These are phyloP conservation scores for Lithobates sylvaticus DNA, from an alignment of 2,797 vertebrate species.

Conservation along the genomic window DNA sequence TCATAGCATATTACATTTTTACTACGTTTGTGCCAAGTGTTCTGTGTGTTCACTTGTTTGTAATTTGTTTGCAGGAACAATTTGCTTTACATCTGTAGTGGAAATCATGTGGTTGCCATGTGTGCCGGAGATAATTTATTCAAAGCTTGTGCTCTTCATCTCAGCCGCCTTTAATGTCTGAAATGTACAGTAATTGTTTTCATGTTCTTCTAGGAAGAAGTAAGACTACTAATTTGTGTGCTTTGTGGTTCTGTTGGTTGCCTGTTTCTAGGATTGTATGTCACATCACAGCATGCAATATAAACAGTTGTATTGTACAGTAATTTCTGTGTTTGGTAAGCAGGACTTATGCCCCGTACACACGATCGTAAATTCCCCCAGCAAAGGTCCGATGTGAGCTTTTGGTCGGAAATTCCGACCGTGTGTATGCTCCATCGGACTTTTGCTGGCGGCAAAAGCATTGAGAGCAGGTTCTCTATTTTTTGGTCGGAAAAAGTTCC, in stretches of 20 bases:
- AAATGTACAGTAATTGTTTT: conserved; percentile 43
- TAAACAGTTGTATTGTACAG: background rate
- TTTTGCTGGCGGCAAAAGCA: too few species aligned
- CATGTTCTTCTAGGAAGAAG: conserved; percentile 45
- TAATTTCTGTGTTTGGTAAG: background rate
- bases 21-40: conserved; percentile 35
- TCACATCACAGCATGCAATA: background rate
- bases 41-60: conserved; percentile 41
- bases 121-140: conserved; percentile 62
- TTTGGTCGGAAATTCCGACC: too few species aligned
- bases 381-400: too few species aligned
- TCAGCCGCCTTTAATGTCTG: conserved; percentile 44
- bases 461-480: too few species aligned
- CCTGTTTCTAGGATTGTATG: background rate
- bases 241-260: conserved; percentile 14
- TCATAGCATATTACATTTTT: conserved; percentile 42
- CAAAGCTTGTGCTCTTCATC: conserved; percentile 57
- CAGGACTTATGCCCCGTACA: too few species aligned
- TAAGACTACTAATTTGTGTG: conserved; percentile 23
- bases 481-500: too few species aligned
- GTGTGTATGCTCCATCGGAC: too few species aligned
- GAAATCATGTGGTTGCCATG: conserved; percentile 55
- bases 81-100: conserved; percentile 51
- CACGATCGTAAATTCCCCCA: too few species aligned
- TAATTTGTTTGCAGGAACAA: conserved; percentile 56